Evolutionary conservation across 2,888 invertebrate species (phyloP).

Genomic region (Pecten maximus): DNA sequence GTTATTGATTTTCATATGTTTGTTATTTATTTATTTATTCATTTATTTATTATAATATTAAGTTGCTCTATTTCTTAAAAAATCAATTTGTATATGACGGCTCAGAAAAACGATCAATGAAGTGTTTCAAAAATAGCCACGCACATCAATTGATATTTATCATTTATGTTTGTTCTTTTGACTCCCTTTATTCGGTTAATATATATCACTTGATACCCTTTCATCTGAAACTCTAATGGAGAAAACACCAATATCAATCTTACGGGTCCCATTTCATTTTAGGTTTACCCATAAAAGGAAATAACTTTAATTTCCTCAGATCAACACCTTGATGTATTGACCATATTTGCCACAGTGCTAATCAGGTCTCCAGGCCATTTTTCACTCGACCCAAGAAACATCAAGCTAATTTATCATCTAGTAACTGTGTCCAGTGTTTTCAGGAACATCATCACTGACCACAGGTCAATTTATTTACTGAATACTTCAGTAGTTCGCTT

Average conservation of each 20-base stretch:
- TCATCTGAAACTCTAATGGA: constrained; percentile 18
- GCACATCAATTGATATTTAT: not conserved
- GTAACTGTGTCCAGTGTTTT: constrained; percentile 6
- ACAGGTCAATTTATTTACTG: constrained; percentile 16
- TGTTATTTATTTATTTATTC: too few species aligned
- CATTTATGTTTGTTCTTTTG: not conserved
- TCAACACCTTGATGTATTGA: not conserved
- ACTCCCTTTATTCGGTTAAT: not conserved
- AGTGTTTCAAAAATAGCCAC: not conserved
- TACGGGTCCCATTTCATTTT: not conserved
- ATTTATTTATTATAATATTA: too few species aligned
- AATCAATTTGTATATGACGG: too few species aligned
- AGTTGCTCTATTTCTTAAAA: too few species aligned
- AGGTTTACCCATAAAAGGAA: not conserved
- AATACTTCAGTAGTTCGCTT: constrained; percentile 20
- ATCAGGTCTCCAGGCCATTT: not conserved
- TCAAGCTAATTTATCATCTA: constrained; percentile 13
- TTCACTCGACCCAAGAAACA: not conserved
- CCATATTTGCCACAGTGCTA: constrained; percentile 13
- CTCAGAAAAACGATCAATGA: too few species aligned
- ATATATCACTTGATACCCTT: not conserved
- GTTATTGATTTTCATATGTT: too few species aligned
- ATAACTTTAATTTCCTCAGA: constrained; percentile 6
- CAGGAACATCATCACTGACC: constrained; percentile 29
- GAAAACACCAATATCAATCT: not conserved